These are phyloP conservation scores for Campoplex capitator DNA, from an alignment of 2,888 invertebrate species.

Conservation along the genomic window DNA sequence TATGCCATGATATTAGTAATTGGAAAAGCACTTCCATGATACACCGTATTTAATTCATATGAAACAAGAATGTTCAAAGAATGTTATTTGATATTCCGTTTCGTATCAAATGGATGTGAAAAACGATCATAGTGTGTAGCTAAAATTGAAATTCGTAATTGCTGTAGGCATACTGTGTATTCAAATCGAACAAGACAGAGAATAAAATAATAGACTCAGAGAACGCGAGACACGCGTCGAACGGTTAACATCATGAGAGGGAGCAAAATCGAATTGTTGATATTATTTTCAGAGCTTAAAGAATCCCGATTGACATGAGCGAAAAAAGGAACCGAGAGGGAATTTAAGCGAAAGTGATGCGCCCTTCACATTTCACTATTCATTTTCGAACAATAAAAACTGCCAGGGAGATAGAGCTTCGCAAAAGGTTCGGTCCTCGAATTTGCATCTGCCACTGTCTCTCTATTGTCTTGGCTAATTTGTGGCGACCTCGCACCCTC, in stretches of 20 bases:
- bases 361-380: conserved; percentile 79
- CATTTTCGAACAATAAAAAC: conserved; percentile 74
- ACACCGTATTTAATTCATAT: neutral
- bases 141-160: neutral
- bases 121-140: neutral
- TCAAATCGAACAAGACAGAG: conserved; percentile 43
- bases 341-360: conserved; percentile 43
- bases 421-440: conserved; percentile 74
- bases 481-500: conserved; percentile 73
- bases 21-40: neutral
- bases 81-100: neutral
- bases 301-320: conserved; percentile 58
- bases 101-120: neutral
- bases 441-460: conserved; percentile 83
- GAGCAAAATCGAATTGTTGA: conserved; percentile 34
- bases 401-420: conserved; percentile 66
- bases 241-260: conserved; percentile 1
- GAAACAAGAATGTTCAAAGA: neutral
- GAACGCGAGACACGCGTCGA: conserved; percentile 45
- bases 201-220: conserved; percentile 39
- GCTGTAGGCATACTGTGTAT: conserved; percentile 5
- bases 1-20: neutral
- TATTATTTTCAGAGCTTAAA: conserved; percentile 18
- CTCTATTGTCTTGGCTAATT: conserved; percentile 84
- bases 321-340: conserved; percentile 46